phyloP scores from a whole-genome alignment of 2,113 vertebrate species.

The Pholis gunnellus region DNA sequence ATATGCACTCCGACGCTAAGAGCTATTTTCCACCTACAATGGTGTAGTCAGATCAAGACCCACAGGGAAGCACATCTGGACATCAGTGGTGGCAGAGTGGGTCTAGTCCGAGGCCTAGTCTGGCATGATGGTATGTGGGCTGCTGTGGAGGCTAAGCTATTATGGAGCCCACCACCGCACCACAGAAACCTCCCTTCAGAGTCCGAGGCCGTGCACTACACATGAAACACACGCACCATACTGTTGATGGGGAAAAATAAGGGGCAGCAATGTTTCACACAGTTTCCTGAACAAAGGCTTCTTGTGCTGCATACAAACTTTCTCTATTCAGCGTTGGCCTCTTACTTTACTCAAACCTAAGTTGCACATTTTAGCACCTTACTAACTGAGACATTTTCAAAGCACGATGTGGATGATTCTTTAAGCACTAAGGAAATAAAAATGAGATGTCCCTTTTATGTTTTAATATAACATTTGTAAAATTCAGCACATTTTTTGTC shows the following conservation, averaged over 20 bases:
- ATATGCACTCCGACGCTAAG: not conserved
- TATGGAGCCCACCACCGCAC: constrained; percentile 30
- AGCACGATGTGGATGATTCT: not conserved
- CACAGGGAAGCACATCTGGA: constrained; percentile 65
- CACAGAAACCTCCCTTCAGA: constrained; percentile 43
- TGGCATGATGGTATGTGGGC: constrained; percentile 52
- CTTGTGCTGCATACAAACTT: constrained; percentile 17
- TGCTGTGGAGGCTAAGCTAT: constrained; percentile 32
- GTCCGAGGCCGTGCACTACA: constrained; percentile 1
- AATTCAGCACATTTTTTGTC: constrained; percentile 10
- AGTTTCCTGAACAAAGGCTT: constrained; percentile 41
- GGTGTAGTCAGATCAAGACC: constrained; percentile 18
- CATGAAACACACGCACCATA: constrained; percentile 8
- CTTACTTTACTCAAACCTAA: constrained; percentile 9
- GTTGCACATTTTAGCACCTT: not conserved
- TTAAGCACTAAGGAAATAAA: not conserved
- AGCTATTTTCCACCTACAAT: constrained; percentile 23
- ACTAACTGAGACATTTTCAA: not conserved
- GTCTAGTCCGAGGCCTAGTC: constrained; percentile 32
- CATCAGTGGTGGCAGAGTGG: constrained; percentile 28
- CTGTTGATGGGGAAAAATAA: constrained; percentile 14
- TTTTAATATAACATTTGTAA: not conserved
- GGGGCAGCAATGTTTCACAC: constrained; percentile 32
- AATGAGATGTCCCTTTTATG: not conserved
- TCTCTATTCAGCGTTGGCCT: not conserved